Evolutionary conservation across 1,140 invertebrate genomes (phyloP).

Genomic region (Listronotus oregonensis): DNA sequence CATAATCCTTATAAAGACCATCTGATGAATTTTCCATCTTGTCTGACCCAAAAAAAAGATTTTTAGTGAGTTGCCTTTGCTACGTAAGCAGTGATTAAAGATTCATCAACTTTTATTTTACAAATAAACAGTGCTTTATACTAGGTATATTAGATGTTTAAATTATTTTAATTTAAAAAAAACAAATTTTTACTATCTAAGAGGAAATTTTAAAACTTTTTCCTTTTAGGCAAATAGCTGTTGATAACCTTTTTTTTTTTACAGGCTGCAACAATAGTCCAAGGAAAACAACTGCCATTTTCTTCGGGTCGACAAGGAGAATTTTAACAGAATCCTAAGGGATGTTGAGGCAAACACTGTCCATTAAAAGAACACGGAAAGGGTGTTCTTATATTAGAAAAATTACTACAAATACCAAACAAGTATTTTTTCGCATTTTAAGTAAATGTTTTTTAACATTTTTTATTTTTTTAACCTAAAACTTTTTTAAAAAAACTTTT

Average conservation of each 20-base stretch:
- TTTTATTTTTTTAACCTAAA: not conserved
- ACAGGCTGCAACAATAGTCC: conserved; percentile 83
- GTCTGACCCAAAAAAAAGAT: too few species aligned
- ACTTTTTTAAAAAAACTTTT: not conserved
- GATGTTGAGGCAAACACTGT: conserved; percentile 91
- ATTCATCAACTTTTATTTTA: too few species aligned
- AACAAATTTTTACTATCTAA: too few species aligned
- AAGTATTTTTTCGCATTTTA: conserved; percentile 63
- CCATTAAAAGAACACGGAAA: conserved; percentile 83
- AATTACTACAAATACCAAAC: conserved; percentile 61
- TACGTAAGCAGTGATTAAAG: too few species aligned
- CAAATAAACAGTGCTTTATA: too few species aligned
- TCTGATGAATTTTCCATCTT: too few species aligned
- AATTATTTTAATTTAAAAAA: too few species aligned
- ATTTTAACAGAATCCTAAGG: conserved; percentile 82
- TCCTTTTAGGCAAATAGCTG: too few species aligned
- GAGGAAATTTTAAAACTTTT: too few species aligned
- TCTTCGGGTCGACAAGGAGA: conserved; percentile 84
- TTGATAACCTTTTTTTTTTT: conserved; percentile 37
- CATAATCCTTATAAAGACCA: too few species aligned
- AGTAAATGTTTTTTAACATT: conserved; percentile 52
- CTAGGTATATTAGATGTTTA: too few species aligned
- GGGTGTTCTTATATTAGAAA: conserved; percentile 83
- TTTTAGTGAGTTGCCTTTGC: too few species aligned
- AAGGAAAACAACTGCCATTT: conserved; percentile 86